A percentile compares a stretch with the other conserved stretches of the same genome.
Evolutionary conservation across 1,140 invertebrate genomes (phyloP).

Genomic region (Sycophaga agraensis): DNA sequence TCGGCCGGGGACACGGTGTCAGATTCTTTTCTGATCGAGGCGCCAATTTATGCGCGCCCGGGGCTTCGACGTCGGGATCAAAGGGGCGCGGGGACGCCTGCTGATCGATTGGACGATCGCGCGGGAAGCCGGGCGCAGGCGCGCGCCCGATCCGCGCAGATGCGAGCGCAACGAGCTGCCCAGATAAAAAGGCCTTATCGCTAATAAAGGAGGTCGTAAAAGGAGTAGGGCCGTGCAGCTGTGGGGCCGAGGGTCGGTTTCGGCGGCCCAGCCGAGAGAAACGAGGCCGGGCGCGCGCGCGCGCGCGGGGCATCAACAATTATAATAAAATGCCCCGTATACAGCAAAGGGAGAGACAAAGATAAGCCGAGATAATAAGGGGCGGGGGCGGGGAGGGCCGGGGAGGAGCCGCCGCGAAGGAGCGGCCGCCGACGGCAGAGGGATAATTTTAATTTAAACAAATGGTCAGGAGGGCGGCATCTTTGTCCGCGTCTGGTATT

Average conservation of each 20-base stretch:
- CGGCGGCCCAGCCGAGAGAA: conserved; percentile 28
- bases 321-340: conserved; percentile 51
- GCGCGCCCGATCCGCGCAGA: conserved; percentile 7
- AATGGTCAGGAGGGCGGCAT: conserved; percentile 57
- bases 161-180: conserved; percentile 37
- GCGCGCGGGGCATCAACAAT: conserved; percentile 50
- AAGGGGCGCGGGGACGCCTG: too few relatives aligned
- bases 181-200: conserved; percentile 45
- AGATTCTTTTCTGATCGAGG: conserved; percentile 26
- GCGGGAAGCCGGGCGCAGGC: neutral
- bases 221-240: conserved; percentile 28
- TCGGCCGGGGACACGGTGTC: conserved; percentile 18
- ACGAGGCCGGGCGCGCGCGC: conserved; percentile 18
- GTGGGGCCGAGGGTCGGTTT: conserved; percentile 36
- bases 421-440: conserved; percentile 27
- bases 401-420: too few relatives aligned
- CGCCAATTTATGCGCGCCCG: conserved; percentile 30
- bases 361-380: conserved; percentile 28
- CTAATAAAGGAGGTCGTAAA: conserved; percentile 45
- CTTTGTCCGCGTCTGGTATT: conserved; percentile 58
- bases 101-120: neutral
- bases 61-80: too few relatives aligned
- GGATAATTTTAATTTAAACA: conserved; percentile 60
- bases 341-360: conserved; percentile 27
- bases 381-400: neutral